These are phyloP conservation scores for Uropetala carovei DNA, from an alignment of 2,888 invertebrate species.

Conservation along the genomic window DNA sequence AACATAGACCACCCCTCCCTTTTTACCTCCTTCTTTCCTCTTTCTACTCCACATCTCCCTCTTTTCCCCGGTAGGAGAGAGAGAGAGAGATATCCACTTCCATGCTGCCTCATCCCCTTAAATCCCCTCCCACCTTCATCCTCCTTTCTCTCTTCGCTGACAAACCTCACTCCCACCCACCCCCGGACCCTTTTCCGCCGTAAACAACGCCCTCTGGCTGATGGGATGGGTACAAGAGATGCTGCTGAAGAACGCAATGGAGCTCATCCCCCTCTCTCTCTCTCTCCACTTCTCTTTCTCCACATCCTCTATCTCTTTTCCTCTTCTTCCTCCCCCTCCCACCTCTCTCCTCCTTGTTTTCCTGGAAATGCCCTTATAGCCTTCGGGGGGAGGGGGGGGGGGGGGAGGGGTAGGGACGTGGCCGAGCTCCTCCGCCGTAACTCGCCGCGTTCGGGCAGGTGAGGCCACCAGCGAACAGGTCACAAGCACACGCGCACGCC, in stretches of 20 bases:
- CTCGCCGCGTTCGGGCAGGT: neutral
- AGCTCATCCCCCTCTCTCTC: too few relatives aligned
- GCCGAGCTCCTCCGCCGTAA: neutral
- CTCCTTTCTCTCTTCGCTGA: neutral
- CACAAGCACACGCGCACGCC: neutral
- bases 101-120: too few relatives aligned
- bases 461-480: neutral
- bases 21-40: neutral
- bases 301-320: too few relatives aligned
- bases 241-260: neutral
- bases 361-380: neutral
- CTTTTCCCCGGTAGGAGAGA: too few relatives aligned
- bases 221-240: neutral
- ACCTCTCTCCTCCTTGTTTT: neutral
- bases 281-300: too few relatives aligned
- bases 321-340: too few relatives aligned
- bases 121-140: neutral
- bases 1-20: neutral
- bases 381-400: neutral
- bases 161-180: neutral
- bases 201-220: slow-evolving; percentile 11
- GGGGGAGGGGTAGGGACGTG: neutral
- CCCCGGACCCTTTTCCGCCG: neutral
- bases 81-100: too few relatives aligned
- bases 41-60: too few relatives aligned